Base-by-base conservation (phyloP, 1,140 invertebrate genomes). In the Drosophila bifasciata region DNA sequence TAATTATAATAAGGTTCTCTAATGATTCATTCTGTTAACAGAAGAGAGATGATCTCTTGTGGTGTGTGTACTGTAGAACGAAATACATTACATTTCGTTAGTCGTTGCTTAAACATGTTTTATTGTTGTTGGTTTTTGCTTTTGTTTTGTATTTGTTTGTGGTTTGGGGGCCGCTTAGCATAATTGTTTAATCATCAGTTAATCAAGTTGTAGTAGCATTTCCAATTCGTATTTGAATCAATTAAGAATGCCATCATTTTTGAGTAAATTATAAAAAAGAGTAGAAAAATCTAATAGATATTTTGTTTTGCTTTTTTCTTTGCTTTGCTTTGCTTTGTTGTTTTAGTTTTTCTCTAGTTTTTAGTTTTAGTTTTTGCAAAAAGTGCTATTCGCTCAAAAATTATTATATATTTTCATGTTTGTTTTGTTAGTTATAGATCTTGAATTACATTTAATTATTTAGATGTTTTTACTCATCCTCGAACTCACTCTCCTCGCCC, bases 241-340 rank as follows among this genome's bases (percentile, higher is more conserved):
- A 78, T 68, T 56, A 56, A 56, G 62, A 81, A 36, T 73, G 79
- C 49, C 32, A 36, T 36, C 11, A 36, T 45, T 78, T 84, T 86
- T 76, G 49, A 79, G 79, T 88, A 88, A 88, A 88, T 88, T 88
- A 88, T 88, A 88, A 79, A 85, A 84, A 88, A 88, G 83, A 88
- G 83, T 88, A 88, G 83, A 88, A 88, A 85, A 88, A 89, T 88
- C 83, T 88, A 88, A 88, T 88, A 83, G 79, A 83, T 86, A 88
- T 78, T 55, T 68, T 76, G 49, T 71, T 48, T 51, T 21, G 53
- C 49, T 51, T n/a, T n/a, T n/a, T n/a, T n/a, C n/a, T n/a, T n/a
- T n/a, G n/a, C n/a, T 68, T 70, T 23, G 21, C 8, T 25, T 25
- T 25, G 25, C 25, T 50, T 76, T 49, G 61, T 74, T 67, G 63